Percentiles rank a stretch among this genome's conserved stretches.
Conservation (phyloP, 2,888 invertebrate species). For the Brachypalpus laphriformis region DNA sequence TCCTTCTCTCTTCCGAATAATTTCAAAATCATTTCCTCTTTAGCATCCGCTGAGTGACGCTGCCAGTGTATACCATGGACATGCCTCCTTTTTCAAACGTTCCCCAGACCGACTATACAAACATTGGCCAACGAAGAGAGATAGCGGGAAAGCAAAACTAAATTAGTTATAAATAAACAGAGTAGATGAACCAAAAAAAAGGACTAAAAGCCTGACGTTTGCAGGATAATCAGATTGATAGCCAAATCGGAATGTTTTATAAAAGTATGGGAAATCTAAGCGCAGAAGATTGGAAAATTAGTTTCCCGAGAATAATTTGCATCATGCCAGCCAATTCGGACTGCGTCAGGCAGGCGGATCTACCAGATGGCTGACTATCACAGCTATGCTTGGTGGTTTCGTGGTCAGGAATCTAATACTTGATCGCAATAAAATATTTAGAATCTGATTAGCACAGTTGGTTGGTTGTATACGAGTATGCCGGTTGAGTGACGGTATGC, state of each 20-base stretch:
- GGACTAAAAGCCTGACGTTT: not conserved
- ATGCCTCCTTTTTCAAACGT: not conserved
- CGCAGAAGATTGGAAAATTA: slow-evolving; percentile 12
- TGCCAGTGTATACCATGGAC: not conserved
- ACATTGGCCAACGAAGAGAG: slow-evolving; percentile 2
- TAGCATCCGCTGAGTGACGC: slow-evolving; percentile 40
- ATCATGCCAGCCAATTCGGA: too few relatives aligned
- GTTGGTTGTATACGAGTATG: not conserved
- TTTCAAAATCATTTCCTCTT: slow-evolving; percentile 70
- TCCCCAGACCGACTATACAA: slow-evolving; percentile 1
- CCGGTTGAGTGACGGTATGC: not conserved
- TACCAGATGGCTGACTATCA: slow-evolving; percentile 1
- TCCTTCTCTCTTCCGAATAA: slow-evolving; percentile 64
- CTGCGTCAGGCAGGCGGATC: not conserved
- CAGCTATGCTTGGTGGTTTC: slow-evolving; percentile 4
- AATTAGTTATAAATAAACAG: slow-evolving; percentile 53
- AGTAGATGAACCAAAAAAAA: slow-evolving; percentile 27
- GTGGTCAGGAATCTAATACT: slow-evolving; percentile 56
- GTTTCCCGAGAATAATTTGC: not conserved
- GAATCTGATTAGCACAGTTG: slow-evolving; percentile 49
- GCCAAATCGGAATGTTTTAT: slow-evolving; percentile 1
- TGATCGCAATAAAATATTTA: slow-evolving; percentile 68
- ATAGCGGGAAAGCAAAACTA: not conserved
- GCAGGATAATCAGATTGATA: slow-evolving; percentile 48
- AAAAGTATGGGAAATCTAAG: slow-evolving; percentile 18